These are phyloP conservation scores for Sinocyclocheilus rhinocerous DNA, from an alignment of 2,113 vertebrate genomes.

Conservation along the genomic window DNA sequence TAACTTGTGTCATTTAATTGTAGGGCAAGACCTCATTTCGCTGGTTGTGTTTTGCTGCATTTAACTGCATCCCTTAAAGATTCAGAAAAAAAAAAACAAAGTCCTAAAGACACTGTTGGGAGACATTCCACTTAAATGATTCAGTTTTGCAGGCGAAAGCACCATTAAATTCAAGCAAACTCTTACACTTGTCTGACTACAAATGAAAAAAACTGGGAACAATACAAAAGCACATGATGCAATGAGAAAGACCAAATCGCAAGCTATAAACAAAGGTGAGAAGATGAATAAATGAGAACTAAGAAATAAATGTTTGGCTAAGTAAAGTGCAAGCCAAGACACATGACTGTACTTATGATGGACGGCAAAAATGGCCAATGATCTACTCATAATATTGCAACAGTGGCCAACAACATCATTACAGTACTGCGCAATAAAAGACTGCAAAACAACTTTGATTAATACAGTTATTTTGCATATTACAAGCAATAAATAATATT, in stretches of 20 bases:
- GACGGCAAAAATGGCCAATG: not conserved
- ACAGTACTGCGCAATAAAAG: too few relatives aligned
- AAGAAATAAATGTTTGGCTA: not conserved
- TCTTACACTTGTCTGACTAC: not conserved
- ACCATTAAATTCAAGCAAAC: not conserved
- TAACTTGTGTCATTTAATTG: conserved; percentile 27
- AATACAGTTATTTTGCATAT: too few relatives aligned
- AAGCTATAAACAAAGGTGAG: not conserved
- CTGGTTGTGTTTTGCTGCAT: not conserved
- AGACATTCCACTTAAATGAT: not conserved
- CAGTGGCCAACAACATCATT: not conserved
- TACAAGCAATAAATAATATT: too few relatives aligned
- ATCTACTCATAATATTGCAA: not conserved
- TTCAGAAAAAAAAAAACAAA: not conserved
- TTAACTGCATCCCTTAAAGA: not conserved
- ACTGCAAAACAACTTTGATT: too few relatives aligned
- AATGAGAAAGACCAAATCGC: not conserved
- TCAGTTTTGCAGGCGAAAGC: not conserved
- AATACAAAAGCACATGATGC: not conserved
- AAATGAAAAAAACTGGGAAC: not conserved
- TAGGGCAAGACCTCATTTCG: not conserved
- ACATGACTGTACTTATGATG: not conserved
- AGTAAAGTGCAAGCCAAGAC: not conserved
- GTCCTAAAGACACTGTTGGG: not conserved
- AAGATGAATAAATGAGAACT: not conserved